Base-by-base conservation (phyloP, 2,888 invertebrate genomes). In the Drosophila infuscata region DNA sequence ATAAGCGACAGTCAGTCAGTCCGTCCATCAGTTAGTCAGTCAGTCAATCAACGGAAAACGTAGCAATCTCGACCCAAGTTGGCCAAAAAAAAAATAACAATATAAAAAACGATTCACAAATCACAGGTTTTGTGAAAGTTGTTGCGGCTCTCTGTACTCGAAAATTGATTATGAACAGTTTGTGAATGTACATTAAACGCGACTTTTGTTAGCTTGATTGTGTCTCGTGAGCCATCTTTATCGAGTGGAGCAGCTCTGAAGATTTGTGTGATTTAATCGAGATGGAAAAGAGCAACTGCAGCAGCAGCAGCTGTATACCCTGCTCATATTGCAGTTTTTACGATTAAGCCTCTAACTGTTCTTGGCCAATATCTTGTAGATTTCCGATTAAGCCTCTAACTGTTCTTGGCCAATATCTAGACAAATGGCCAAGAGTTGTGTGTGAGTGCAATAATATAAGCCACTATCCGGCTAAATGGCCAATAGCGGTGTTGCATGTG, bases 81-180 rank as follows among this genome's bases (percentile, higher is more conserved):
- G 65, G 35, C 66, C 43, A 25, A 56, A 54, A 53, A 49, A 49
- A 56, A 54, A 53, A 49, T 3, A 30, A 30, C n/a, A 54, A 48
- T 48, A 20, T 29, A 41, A 35, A 29, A 54, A 60, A 54, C 46
- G 78, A 77, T 75, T 70, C 60, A 70, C 71, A 76, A 70, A 53
- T 38, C 29, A 56, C 38, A 56, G n/a, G 12, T 36, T 69, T 83
- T 88, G 85, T 89, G 85, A 85, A 86, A 86, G 89, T 89, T 89
- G 56, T 38, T 38, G 56, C 38, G 30, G 38, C 32, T 54, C 70
- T 71, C 81, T 70, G 84, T 71, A 78, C 78, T 80, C 72, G 65
- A 74, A 89, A 86, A 86, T 89, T 89, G 85, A 86, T 86, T 86
- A 87, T 89, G 89, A 80, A 74, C 78, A 74, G 86, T 70, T 80